Conservation (phyloP, 2,113 vertebrate genomes). For the Danio rerio region DNA sequence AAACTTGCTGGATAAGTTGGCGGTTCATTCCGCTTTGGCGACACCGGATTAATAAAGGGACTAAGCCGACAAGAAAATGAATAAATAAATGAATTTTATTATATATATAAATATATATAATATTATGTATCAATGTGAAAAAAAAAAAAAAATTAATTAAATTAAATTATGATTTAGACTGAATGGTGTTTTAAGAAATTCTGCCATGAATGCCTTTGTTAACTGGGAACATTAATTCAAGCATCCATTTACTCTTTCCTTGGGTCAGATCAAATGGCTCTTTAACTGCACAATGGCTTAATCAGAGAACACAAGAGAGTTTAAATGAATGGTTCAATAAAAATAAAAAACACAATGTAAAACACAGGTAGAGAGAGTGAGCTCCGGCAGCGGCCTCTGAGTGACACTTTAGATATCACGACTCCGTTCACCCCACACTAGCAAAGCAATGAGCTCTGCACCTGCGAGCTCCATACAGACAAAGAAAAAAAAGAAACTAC, state of each 20-base stretch:
- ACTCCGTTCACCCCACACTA: conserved; percentile 65
- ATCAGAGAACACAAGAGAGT: conserved; percentile 29
- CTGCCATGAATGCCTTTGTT: neutral
- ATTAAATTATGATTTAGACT: neutral
- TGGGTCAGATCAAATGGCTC: neutral
- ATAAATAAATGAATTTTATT: too few species aligned
- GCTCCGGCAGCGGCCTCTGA: conserved; percentile 40
- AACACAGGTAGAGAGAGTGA: conserved; percentile 15
- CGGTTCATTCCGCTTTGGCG: too few species aligned
- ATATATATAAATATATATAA: too few species aligned
- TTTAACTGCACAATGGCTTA: conserved; percentile 37
- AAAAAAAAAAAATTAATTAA: too few species aligned
- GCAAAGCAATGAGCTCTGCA: conserved; percentile 70
- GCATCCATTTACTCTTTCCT: conserved; percentile 13
- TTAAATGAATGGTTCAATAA: conserved; percentile 14
- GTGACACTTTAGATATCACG: conserved; percentile 70
- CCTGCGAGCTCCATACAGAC: conserved; percentile 40
- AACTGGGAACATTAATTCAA: neutral
- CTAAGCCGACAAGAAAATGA: too few species aligned
- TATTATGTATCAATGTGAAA: too few species aligned
- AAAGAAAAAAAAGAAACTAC: conserved; percentile 41
- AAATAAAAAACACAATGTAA: conserved; percentile 49
- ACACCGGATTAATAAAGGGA: too few species aligned
- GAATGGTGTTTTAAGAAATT: neutral
- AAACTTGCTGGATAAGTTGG: too few species aligned